These are phyloP conservation scores for Tuberolachnus salignus DNA, from an alignment of 2,888 invertebrate species.

Conservation along the genomic window DNA sequence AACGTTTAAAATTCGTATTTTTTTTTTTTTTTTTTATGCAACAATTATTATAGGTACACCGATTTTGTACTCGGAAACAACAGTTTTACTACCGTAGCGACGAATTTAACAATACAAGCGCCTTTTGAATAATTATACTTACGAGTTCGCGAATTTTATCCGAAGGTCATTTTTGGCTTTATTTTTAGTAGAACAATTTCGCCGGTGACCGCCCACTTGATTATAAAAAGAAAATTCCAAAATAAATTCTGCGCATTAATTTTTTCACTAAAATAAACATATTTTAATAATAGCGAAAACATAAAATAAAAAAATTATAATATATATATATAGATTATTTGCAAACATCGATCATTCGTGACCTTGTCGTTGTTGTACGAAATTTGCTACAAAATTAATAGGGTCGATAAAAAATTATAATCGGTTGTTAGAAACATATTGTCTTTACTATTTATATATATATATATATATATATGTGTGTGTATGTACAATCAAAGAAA, in stretches of 20 bases:
- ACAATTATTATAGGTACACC: too few species aligned
- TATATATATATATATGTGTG: too few species aligned
- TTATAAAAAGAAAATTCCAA: slow-evolving; percentile 23
- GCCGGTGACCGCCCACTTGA: slow-evolving; percentile 33
- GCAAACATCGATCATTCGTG: slow-evolving; percentile 6
- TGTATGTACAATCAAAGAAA: neutral
- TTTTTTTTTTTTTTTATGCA: too few species aligned
- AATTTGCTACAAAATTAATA: slow-evolving; percentile 35
- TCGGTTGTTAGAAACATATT: slow-evolving; percentile 4
- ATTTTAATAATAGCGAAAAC: neutral
- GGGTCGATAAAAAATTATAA: slow-evolving; percentile 44
- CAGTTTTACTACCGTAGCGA: neutral
- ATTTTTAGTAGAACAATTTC: slow-evolving; percentile 48
- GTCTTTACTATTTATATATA: slow-evolving; percentile 34
- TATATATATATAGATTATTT: too few species aligned
- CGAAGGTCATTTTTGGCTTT: slow-evolving; percentile 48
- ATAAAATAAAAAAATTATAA: neutral
- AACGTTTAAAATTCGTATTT: neutral
- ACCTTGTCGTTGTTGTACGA: slow-evolving; percentile 22
- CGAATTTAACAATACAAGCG: neutral
- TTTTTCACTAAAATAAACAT: slow-evolving; percentile 27
- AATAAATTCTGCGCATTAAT: slow-evolving; percentile 36
- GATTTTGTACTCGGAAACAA: neutral
- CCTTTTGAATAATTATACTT: neutral
- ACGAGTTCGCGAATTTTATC: neutral